phyloP scores from a whole-genome alignment of 2,888 invertebrate species.

The Pristionchus maxplancki region DNA sequence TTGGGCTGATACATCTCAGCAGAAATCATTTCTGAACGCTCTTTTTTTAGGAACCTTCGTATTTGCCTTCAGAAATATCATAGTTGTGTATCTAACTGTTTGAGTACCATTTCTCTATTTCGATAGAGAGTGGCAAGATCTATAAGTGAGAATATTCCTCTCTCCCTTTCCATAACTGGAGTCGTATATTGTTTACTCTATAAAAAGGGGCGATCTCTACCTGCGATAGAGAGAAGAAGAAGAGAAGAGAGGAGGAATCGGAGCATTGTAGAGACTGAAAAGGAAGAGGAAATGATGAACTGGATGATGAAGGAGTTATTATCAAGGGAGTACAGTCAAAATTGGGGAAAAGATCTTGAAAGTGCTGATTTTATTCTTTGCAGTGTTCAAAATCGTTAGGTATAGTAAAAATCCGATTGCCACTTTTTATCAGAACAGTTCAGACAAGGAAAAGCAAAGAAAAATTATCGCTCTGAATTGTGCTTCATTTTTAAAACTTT shows the following conservation, averaged over 20 bases:
- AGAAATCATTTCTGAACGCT: not conserved
- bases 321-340: not conserved
- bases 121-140: not conserved
- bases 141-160: not conserved
- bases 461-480: too few relatives aligned
- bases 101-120: not conserved
- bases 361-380: too few relatives aligned
- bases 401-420: too few relatives aligned
- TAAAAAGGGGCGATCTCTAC: not conserved
- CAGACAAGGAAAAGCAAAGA: too few relatives aligned
- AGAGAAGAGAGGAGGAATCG: constrained; percentile 21
- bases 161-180: constrained; percentile 30
- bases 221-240: not conserved
- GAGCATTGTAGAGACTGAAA: not conserved
- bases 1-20: constrained; percentile 54
- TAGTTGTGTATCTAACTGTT: not conserved
- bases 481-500: too few relatives aligned
- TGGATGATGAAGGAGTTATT: not conserved
- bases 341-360: not conserved
- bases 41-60: not conserved
- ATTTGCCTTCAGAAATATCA: not conserved
- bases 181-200: constrained; percentile 17
- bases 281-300: not conserved
- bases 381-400: too few relatives aligned
- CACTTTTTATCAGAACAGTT: too few relatives aligned